Evolutionary conservation across 2,888 invertebrate genomes (phyloP).

Genomic region (Ophion obscuratus): DNA sequence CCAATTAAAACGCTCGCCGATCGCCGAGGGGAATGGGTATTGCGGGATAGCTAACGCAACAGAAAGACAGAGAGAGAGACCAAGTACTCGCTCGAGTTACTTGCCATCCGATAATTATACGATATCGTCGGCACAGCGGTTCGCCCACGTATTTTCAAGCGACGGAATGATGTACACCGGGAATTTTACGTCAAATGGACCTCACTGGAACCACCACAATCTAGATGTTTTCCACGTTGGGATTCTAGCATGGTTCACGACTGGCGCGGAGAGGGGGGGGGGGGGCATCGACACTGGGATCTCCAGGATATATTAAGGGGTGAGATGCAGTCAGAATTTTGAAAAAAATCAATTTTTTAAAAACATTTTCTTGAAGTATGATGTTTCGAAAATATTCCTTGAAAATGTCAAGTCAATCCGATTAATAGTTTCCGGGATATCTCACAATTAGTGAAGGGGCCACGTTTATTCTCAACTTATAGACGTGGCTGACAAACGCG

Average conservation of each 20-base stretch:
- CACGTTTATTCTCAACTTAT: no score
- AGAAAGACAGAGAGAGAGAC: slow-evolving; percentile 54
- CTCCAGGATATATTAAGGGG: no score
- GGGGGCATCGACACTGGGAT: no score
- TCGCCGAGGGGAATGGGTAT: slow-evolving; percentile 60
- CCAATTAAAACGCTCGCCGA: slow-evolving; percentile 82
- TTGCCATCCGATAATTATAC: slow-evolving; percentile 82
- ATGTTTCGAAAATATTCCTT: no score
- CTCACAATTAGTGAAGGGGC: no score
- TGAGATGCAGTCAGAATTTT: no score
- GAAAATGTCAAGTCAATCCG: no score
- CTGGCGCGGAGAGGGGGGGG: neutral
- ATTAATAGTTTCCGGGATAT: no score
- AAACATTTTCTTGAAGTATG: no score
- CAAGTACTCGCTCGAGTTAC: slow-evolving; percentile 77
- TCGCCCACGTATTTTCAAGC: slow-evolving; percentile 80
- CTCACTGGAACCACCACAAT: neutral
- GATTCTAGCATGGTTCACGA: neutral
- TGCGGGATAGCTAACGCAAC: slow-evolving; percentile 70
- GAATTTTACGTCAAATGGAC: slow-evolving; percentile 2
- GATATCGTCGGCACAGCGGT: slow-evolving; percentile 78
- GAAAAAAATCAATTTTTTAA: no score
- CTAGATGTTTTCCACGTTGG: neutral
- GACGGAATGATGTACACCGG: slow-evolving; percentile 67
- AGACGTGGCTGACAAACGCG: no score